Evolutionary conservation across 1,140 invertebrate species (phyloP).

Genomic region (Zaprionus ornatus): DNA sequence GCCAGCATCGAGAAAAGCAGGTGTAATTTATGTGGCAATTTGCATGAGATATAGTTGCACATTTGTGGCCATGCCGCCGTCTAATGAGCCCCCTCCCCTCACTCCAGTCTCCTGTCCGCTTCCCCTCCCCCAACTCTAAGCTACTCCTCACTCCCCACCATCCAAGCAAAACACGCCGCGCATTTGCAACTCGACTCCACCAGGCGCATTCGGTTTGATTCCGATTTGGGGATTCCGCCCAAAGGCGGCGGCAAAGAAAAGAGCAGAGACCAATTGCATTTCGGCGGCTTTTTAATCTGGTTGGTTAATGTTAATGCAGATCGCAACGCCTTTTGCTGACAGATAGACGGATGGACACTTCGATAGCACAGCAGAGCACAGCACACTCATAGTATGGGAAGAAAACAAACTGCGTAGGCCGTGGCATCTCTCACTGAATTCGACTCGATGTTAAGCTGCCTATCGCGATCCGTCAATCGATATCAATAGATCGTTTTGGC

Average conservation of each 20-base stretch:
- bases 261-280: neutral
- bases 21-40: conserved; percentile 37
- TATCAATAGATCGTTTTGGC: conserved; percentile 2
- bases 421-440: neutral
- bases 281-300: conserved; percentile 6
- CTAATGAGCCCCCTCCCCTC: conserved; percentile 21
- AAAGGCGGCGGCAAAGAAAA: neutral
- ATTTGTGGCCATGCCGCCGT: conserved; percentile 9
- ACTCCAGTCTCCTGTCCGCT: neutral
- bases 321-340: conserved; percentile 14
- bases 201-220: neutral
- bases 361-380: neutral
- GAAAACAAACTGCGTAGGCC: conserved; percentile 5
- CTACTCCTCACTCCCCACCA: too few species aligned
- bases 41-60: conserved; percentile 28
- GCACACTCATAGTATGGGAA: too few species aligned
- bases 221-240: neutral
- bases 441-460: conserved; percentile 1
- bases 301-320: conserved; percentile 9
- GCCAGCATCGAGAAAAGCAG: neutral
- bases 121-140: neutral
- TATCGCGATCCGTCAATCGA: conserved; percentile 13
- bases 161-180: too few species aligned
- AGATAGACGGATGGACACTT: neutral
- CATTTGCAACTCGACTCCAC: neutral